phyloP scores from a whole-genome alignment of 2,888 invertebrate species.

The Magallana nippona region DNA sequence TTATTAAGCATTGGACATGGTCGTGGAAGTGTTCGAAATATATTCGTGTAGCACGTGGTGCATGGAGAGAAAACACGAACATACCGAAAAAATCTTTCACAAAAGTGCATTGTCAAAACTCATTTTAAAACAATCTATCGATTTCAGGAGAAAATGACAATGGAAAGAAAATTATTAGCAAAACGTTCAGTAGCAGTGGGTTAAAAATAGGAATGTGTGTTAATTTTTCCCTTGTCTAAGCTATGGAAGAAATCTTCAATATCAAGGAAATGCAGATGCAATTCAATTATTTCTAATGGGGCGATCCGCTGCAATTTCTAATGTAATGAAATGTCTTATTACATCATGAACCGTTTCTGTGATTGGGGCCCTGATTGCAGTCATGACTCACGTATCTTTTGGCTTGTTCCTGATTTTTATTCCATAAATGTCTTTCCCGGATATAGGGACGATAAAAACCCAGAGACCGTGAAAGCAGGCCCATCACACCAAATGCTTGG shows the following conservation, averaged over 20 bases:
- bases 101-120: no score
- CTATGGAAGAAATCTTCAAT: background rate
- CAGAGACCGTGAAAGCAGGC: background rate
- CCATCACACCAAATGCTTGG: background rate
- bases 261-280: constrained; percentile 32
- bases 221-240: background rate
- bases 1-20: no score
- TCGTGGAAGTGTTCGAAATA: no score
- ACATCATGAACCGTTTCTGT: constrained; percentile 1
- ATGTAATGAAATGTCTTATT: constrained; percentile 33
- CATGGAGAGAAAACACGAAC: no score
- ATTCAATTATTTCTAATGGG: constrained; percentile 26
- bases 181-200: no score
- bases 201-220: no score
- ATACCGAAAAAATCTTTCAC: no score
- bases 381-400: background rate
- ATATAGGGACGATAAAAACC: background rate
- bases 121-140: no score
- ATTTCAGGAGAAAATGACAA: no score
- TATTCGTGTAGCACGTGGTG: no score
- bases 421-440: background rate
- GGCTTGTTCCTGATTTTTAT: background rate
- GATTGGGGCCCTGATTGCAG: background rate
- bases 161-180: no score
- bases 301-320: constrained; percentile 10